A percentile compares a stretch with the other conserved stretches of the same genome.
Evolutionary conservation across 2,113 vertebrate genomes (phyloP).

Genomic region (Platycercus adscitus): DNA sequence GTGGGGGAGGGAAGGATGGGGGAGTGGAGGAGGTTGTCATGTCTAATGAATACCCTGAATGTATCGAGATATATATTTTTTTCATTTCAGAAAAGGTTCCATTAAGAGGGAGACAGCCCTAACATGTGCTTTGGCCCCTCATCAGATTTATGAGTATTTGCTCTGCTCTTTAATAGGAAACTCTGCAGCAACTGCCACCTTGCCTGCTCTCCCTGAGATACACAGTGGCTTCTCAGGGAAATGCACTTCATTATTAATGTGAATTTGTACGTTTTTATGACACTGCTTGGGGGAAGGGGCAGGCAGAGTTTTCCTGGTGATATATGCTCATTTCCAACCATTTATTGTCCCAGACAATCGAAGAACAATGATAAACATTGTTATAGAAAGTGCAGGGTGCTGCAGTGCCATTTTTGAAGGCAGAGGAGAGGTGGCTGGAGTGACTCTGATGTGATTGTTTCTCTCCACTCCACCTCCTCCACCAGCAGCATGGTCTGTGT

Average conservation of each 20-base stretch:
- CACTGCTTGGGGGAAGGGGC: slow-evolving; percentile 65
- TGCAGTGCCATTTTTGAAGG: slow-evolving; percentile 35
- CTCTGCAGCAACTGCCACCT: slow-evolving; percentile 63
- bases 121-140: slow-evolving; percentile 62
- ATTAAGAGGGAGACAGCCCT: slow-evolving; percentile 69
- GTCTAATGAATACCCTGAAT: slow-evolving; percentile 67
- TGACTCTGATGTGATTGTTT: neutral
- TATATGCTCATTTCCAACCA: slow-evolving; percentile 68
- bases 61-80: slow-evolving; percentile 66
- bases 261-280: slow-evolving; percentile 70
- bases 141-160: slow-evolving; percentile 65
- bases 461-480: neutral
- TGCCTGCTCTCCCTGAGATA: slow-evolving; percentile 63
- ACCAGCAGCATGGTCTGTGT: neutral
- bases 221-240: slow-evolving; percentile 65
- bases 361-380: slow-evolving; percentile 70
- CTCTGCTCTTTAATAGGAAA: slow-evolving; percentile 63
- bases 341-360: slow-evolving; percentile 67
- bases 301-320: slow-evolving; percentile 63
- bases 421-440: slow-evolving; percentile 5
- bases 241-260: slow-evolving; percentile 71
- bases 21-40: slow-evolving; percentile 60
- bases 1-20: neutral
- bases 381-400: slow-evolving; percentile 32
- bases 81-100: slow-evolving; percentile 69